A percentile compares a stretch with the other conserved stretches of the same genome.
These are phyloP conservation scores for Agriopis aurantiaria DNA, from an alignment of 2,888 invertebrate species.

Conservation along the genomic window DNA sequence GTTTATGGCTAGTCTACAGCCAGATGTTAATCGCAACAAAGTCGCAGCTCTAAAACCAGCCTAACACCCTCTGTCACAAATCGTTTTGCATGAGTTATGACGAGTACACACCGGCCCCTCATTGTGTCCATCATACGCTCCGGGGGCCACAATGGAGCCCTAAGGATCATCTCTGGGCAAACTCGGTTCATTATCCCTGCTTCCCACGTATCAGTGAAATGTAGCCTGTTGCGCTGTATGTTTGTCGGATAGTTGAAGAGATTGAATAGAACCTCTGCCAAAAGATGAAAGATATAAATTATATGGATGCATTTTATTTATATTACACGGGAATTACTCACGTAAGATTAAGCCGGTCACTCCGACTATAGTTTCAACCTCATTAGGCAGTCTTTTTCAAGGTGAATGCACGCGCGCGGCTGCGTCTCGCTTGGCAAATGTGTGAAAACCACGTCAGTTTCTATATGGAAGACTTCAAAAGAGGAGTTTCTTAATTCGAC, in stretches of 20 bases:
- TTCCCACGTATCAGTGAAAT: conserved; percentile 1
- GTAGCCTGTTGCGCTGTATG: conserved; percentile 5
- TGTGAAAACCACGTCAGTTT: too few relatives aligned
- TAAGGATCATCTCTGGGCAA: conserved; percentile 18
- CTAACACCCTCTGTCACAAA: conserved; percentile 26
- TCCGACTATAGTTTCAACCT: too few relatives aligned
- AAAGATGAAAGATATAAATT: not conserved
- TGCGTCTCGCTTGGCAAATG: too few relatives aligned
- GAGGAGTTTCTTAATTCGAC: too few relatives aligned
- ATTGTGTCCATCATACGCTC: conserved; percentile 29
- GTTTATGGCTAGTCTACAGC: too few relatives aligned
- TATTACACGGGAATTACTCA: too few relatives aligned
- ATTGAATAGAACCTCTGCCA: not conserved
- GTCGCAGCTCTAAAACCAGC: conserved; percentile 1
- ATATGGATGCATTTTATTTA: too few relatives aligned
- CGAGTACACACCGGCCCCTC: conserved; percentile 31
- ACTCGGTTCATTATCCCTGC: conserved; percentile 25
- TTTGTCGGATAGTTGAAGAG: not conserved
- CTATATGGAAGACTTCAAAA: too few relatives aligned
- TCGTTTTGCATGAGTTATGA: conserved; percentile 38
- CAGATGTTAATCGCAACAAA: not conserved
- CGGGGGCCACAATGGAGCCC: conserved; percentile 17
- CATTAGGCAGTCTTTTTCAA: too few relatives aligned
- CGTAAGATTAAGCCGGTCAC: too few relatives aligned
- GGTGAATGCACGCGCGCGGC: too few relatives aligned